Conservation (phyloP, 2,888 invertebrate genomes). For the Tinea trinotella region DNA sequence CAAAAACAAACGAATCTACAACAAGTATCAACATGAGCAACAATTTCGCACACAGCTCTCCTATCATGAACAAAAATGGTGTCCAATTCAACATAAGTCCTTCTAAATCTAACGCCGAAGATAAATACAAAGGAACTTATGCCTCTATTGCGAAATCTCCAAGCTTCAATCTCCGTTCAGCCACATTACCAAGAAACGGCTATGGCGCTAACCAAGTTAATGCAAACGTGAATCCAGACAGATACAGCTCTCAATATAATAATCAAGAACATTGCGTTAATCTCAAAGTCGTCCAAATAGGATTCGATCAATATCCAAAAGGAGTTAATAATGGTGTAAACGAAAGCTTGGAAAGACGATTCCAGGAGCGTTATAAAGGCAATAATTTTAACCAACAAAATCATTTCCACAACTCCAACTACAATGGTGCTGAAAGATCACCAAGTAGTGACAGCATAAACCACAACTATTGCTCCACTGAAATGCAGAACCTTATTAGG, state of each 20-base stretch:
- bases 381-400: conserved; percentile 48
- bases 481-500: conserved; percentile 59
- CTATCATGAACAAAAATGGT: conserved; percentile 70
- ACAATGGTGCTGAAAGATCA: conserved; percentile 53
- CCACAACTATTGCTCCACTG: conserved; percentile 57
- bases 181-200: conserved; percentile 81
- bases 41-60: conserved; percentile 63
- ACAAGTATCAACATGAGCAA: conserved; percentile 40
- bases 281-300: conserved; percentile 75
- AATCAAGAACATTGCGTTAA: conserved; percentile 69
- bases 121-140: conserved; percentile 55
- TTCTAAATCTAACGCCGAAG: conserved; percentile 58
- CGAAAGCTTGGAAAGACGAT: conserved; percentile 58
- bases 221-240: conserved; percentile 58
- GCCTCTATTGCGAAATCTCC: conserved; percentile 57
- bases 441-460: conserved; percentile 62
- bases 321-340: conserved; percentile 60
- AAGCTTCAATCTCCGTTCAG: conserved; percentile 72
- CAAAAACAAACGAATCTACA: conserved; percentile 40
- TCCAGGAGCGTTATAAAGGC: conserved; percentile 66
- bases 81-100: conserved; percentile 68
- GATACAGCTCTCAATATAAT: conserved; percentile 68
- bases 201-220: conserved; percentile 56
- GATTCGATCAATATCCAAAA: conserved; percentile 74
- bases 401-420: conserved; percentile 57